phyloP scores from a whole-genome alignment of 2,113 vertebrate species.

The Pollimyrus isidori region DNA sequence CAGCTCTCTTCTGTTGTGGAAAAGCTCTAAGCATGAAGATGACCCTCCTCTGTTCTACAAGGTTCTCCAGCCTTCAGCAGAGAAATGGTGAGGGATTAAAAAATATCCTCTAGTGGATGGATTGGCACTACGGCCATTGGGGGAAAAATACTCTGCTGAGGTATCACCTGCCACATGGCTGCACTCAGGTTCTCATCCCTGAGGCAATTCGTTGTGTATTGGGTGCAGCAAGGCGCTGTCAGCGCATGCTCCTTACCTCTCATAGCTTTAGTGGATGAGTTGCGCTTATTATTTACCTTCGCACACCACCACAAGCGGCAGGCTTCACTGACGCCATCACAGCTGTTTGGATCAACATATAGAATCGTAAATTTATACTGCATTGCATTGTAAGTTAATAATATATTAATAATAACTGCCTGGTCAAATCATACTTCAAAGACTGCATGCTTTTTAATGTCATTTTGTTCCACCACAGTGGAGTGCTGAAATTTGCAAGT shows the following conservation, averaged over 20 bases:
- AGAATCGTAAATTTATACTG: neutral
- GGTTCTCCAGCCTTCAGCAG: neutral
- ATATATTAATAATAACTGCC: neutral
- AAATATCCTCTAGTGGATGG: neutral
- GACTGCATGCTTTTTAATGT: neutral
- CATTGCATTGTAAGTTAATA: neutral
- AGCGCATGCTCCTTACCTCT: too few relatives aligned
- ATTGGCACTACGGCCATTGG: too few relatives aligned
- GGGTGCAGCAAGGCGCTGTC: too few relatives aligned
- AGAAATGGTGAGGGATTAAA: neutral
- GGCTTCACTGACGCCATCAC: neutral
- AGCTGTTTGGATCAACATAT: neutral
- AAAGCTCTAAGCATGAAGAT: neutral
- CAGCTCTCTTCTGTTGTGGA: neutral
- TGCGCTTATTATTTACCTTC: neutral
- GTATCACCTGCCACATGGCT: too few relatives aligned
- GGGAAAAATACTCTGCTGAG: too few relatives aligned
- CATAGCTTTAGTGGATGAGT: neutral
- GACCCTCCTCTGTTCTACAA: neutral
- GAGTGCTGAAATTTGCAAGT: neutral
- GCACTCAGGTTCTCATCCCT: too few relatives aligned
- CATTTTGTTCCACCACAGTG: neutral
- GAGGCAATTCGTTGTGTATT: too few relatives aligned
- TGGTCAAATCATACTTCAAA: neutral
- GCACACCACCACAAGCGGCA: neutral